These are phyloP conservation scores for Pterostichus niger DNA, from an alignment of 2,888 invertebrate species.

Conservation along the genomic window DNA sequence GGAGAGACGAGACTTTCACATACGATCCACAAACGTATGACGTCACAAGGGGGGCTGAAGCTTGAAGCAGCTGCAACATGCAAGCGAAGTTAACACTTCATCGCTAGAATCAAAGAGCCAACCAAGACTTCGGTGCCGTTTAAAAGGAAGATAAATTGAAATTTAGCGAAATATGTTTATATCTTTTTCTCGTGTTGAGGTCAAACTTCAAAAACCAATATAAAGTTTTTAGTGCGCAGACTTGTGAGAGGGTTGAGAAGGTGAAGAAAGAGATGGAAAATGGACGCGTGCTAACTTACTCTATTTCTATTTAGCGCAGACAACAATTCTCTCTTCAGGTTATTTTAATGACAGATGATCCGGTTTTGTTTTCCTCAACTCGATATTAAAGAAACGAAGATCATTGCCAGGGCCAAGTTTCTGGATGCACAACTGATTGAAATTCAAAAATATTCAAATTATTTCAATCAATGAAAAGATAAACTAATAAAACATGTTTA, in stretches of 20 bases:
- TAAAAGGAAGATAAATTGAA: conserved; percentile 60
- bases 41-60: background rate
- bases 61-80: conserved; percentile 36
- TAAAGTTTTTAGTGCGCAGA: conserved; percentile 62
- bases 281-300: conserved; percentile 31
- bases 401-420: too few relatives aligned
- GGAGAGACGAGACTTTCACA: background rate
- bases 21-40: conserved; percentile 1
- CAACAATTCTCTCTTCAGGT: too few relatives aligned
- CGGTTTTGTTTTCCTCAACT: too few relatives aligned
- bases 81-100: conserved; percentile 15
- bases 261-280: conserved; percentile 25
- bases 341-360: too few relatives aligned
- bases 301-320: too few relatives aligned
- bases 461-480: too few relatives aligned
- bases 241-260: conserved; percentile 28
- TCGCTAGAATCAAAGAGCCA: conserved; percentile 27
- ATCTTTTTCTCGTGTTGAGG: conserved; percentile 62
- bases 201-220: conserved; percentile 65
- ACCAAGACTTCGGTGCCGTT: conserved; percentile 9
- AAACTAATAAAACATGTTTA: too few relatives aligned
- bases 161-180: conserved; percentile 65
- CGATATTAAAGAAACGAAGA: too few relatives aligned
- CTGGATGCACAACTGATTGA: too few relatives aligned
- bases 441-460: too few relatives aligned